Conservation (phyloP, 2,113 vertebrate genomes). For the Perca fluviatilis region DNA sequence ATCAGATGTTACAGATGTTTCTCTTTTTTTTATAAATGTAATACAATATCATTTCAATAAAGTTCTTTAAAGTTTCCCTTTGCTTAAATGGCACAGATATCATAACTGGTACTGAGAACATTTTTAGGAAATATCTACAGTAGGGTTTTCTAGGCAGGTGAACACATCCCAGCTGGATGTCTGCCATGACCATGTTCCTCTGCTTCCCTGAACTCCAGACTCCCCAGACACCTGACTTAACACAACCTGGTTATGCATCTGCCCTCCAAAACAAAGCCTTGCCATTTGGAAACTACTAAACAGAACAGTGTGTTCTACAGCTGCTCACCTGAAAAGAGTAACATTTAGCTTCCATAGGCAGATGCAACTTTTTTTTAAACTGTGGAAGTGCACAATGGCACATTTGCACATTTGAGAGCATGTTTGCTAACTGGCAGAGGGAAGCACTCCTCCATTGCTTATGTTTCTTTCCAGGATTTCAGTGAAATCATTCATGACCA, state of each 20-base stretch:
- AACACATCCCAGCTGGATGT: constrained; percentile 34
- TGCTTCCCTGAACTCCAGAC: constrained; percentile 16
- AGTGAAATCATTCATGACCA: neutral
- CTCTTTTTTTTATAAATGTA: neutral
- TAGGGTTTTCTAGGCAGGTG: constrained; percentile 15
- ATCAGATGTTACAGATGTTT: neutral
- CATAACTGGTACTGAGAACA: neutral
- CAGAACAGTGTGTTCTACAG: constrained; percentile 21
- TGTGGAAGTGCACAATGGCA: constrained; percentile 36
- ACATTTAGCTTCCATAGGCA: constrained; percentile 6
- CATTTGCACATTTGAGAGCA: constrained; percentile 8
- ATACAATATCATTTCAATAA: neutral
- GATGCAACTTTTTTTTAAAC: constrained; percentile 11
- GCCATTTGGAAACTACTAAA: constrained; percentile 12
- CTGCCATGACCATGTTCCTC: constrained; percentile 12
- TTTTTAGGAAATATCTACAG: neutral
- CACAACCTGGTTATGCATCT: constrained; percentile 15
- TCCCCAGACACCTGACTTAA: constrained; percentile 47
- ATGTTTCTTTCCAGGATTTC: neutral
- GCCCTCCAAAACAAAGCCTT: constrained; percentile 13
- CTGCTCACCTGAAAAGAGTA: constrained; percentile 3
- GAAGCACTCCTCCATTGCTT: constrained; percentile 3
- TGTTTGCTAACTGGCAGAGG: neutral
- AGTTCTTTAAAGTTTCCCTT: neutral
- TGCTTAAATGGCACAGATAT: neutral